Evolutionary conservation across 2,113 vertebrate species (phyloP).

Genomic region (Chlamydotis undulata): DNA sequence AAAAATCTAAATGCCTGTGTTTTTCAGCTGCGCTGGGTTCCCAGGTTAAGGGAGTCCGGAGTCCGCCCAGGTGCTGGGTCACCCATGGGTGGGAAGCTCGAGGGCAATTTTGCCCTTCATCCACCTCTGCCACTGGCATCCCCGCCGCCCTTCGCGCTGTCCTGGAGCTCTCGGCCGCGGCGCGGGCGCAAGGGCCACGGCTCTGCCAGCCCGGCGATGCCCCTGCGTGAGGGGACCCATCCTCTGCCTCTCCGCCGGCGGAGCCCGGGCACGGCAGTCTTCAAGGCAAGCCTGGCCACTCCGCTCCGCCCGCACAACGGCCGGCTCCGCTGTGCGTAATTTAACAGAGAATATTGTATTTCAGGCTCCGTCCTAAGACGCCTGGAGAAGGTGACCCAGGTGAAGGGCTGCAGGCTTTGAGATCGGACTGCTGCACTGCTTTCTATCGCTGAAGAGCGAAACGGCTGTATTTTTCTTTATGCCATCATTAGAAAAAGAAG

Average conservation of each 20-base stretch:
- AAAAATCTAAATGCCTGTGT: constrained; percentile 14
- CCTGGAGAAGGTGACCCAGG: background rate
- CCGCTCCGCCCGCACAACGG: accelerated
- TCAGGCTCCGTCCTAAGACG: background rate
- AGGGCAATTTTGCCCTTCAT: background rate
- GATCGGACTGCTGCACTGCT: background rate
- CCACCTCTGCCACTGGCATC: background rate
- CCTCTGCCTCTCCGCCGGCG: background rate
- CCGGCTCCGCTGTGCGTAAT: background rate
- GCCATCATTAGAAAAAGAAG: background rate
- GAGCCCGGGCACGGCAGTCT: background rate
- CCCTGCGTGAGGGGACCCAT: accelerated
- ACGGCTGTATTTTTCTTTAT: background rate
- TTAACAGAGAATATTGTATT: background rate
- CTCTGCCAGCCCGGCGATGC: background rate
- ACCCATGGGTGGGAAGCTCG: accelerated
- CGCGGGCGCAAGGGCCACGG: background rate
- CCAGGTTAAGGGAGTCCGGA: background rate
- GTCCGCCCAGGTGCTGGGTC: accelerated
- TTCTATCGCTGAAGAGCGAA: background rate
- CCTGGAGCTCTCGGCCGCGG: background rate
- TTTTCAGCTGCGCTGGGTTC: background rate
- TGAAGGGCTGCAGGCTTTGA: background rate
- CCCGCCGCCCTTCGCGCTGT: accelerated
- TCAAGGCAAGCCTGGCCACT: background rate